Percentiles rank a stretch among this genome's conserved stretches.
These are phyloP conservation scores for Psix sp. DNA, from an alignment of 1,140 invertebrate species.

Conservation along the genomic window DNA sequence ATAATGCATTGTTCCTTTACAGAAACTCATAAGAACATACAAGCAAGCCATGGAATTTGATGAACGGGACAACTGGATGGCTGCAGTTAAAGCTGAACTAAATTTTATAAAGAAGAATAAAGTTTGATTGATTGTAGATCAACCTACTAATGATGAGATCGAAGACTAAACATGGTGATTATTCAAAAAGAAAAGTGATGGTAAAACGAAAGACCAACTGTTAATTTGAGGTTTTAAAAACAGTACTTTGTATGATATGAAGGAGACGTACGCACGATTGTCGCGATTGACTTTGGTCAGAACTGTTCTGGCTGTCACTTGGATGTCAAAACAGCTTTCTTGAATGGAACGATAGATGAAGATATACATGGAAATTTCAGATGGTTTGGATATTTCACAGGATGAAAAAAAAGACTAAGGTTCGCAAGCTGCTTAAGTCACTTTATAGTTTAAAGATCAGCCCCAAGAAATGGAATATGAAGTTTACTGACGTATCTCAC, in stretches of 20 bases:
- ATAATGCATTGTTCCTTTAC: slow-evolving; percentile 2
- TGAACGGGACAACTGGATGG: slow-evolving; percentile 1
- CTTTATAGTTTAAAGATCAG: slow-evolving; percentile 44
- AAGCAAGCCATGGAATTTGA: slow-evolving; percentile 5
- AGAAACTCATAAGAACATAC: neutral
- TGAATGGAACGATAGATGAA: slow-evolving; percentile 53
- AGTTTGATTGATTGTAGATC: slow-evolving; percentile 1
- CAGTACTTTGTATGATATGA: slow-evolving; percentile 10
- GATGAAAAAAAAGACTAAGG: slow-evolving; percentile 5
- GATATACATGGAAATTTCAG: slow-evolving; percentile 53
- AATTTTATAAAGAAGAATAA: slow-evolving; percentile 6
- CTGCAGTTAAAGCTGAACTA: slow-evolving; percentile 2
- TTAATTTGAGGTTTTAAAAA: slow-evolving; percentile 21
- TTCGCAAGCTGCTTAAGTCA: slow-evolving; percentile 40
- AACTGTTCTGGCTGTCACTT: no score
- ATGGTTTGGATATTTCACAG: slow-evolving; percentile 26
- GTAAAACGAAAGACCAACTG: slow-evolving; percentile 7
- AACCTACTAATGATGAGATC: neutral
- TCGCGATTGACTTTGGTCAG: no score
- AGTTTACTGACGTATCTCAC: slow-evolving; percentile 30
- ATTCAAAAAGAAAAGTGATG: slow-evolving; percentile 7
- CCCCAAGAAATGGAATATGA: slow-evolving; percentile 47
- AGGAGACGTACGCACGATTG: no score
- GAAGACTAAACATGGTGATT: slow-evolving; percentile 16
- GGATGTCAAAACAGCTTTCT: slow-evolving; percentile 57